A percentile compares a stretch with the other conserved stretches of the same genome.
Evolutionary conservation across 2,113 vertebrate genomes (phyloP).

Genomic region (Sialia sialis): DNA sequence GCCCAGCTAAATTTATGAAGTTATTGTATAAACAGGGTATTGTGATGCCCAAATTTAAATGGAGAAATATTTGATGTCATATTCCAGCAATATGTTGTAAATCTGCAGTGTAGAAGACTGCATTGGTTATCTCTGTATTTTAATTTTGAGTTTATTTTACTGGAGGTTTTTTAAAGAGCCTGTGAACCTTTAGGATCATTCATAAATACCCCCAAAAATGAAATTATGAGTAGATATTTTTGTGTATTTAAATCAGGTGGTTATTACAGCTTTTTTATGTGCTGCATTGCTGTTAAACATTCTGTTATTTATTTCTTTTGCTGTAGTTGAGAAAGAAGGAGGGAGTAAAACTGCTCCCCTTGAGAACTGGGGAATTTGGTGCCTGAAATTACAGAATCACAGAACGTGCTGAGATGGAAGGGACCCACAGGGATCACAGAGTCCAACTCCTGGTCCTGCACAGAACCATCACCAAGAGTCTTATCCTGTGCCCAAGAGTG

Average conservation of each 20-base stretch:
- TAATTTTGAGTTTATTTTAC: neutral
- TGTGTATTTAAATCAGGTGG: neutral
- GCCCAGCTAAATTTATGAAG: slow-evolving; percentile 61
- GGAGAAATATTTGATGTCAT: slow-evolving; percentile 49
- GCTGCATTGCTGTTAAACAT: neutral
- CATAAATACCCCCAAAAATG: neutral
- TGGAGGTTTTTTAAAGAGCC: neutral
- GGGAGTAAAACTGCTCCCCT: neutral
- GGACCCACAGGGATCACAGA: neutral
- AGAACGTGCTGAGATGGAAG: neutral
- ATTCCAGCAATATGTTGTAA: neutral
- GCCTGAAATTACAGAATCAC: neutral
- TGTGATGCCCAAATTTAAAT: slow-evolving; percentile 41
- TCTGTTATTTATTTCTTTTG: neutral
- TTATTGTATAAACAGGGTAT: slow-evolving; percentile 60
- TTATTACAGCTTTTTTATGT: neutral
- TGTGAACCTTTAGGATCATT: neutral
- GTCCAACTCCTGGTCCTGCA: neutral
- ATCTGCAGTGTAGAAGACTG: neutral
- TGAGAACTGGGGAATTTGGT: neutral
- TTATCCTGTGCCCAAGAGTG: neutral
- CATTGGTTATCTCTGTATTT: neutral
- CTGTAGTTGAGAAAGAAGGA: neutral
- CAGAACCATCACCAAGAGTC: neutral
- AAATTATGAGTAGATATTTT: neutral